Base-by-base conservation (phyloP, 2,113 vertebrate species). In the Pluvialis apricaria region DNA sequence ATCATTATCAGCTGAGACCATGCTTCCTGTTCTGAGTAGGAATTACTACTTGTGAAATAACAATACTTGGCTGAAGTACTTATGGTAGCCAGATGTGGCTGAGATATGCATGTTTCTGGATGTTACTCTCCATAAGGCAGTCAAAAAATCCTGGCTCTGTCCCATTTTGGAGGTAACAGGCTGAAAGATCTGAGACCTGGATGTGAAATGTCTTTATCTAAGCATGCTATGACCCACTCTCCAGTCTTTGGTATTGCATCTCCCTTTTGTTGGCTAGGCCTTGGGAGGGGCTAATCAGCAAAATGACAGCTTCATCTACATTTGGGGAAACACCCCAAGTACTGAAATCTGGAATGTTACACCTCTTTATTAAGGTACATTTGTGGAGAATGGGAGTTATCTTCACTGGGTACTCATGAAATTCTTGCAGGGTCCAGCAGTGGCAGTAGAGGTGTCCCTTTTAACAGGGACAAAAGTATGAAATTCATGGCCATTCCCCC, bases 351-450 rank as follows among this genome's bases (percentile, higher is more conserved):
- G 40, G 28, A 6, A 14, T 38, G 4, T 42, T 77, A 7, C 0
- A 4, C 9, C 3, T 34, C 40, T 73, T 68, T 3, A 0, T 19
- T 49, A 45, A 64, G 47, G 5, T 51, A 22, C 1, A 1, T 10
- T 25, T 78, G 15, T 0, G 2, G 49, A 65, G 24, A 81, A 8
- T 22, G 21, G 14, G 11, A 75, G 13, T 20, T n/a, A 0, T 51
- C 15, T 72, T 83, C 11, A 2, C 17, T 81, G 24, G 5, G 13
- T 65, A n/a, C 40, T 77, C 2, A 2, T 13, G 6, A 65, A 84
- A 40, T 28, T 77, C 26, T 71, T 90, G 19, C 16, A 3, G 17
- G 2, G 17, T 84, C 24, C 34, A 58, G 22, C 28, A 45, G 55
- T 82, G 24, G 9, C 15, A 73, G 28, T 69, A 57, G 32, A 22